Evolutionary conservation across 2,797 vertebrate species (phyloP), one percentile per base, ranked within the genome.

Genomic region (Danionella dracula): DNA sequence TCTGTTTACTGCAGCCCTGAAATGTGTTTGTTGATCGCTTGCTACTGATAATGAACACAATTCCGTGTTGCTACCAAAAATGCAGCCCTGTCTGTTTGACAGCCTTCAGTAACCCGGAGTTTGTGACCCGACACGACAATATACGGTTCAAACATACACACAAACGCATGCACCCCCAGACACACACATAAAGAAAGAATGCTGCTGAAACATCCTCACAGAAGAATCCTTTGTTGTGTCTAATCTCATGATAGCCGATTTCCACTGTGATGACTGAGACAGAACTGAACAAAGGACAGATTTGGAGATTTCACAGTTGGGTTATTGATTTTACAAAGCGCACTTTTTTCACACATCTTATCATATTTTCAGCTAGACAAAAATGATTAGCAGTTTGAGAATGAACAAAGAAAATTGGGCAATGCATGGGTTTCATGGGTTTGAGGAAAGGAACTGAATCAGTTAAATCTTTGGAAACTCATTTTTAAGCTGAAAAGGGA

Each of bases 161-260:
- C 48, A 35, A 41, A 38, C 20, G n/a, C n/a, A n/a, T n/a, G n/a
- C n/a, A n/a, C n/a, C n/a, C n/a, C n/a, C n/a, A 40, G 8, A 32
- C 16, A 58, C 4, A 37, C 6, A 42, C 4, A 21, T n/a, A 21
- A 5, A 17, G 2, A 4, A 5, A 66, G 34, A 79, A 64, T 80
- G 71, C 70, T 74, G 48, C 55, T 70, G 41, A 34, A 68, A 76
- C 70, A 67, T n/a, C 53, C 23, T 56, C 15, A 54, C 10, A 73
- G 74, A 78, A 74, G 70, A 40, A 40, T 55, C 35, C 31, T 27
- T 23, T 23, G 38, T 61, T 9, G 37, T 16, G n/a, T 48, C 58
- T 48, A 23, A 16, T 49, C 42, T 49, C 17, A n/a, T n/a, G n/a
- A 11, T 11, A 9, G 4, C 16, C 35, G 13, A 61, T 21, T 17